Conservation (phyloP, 2,797 vertebrate species). For the Sebastes minor region DNA sequence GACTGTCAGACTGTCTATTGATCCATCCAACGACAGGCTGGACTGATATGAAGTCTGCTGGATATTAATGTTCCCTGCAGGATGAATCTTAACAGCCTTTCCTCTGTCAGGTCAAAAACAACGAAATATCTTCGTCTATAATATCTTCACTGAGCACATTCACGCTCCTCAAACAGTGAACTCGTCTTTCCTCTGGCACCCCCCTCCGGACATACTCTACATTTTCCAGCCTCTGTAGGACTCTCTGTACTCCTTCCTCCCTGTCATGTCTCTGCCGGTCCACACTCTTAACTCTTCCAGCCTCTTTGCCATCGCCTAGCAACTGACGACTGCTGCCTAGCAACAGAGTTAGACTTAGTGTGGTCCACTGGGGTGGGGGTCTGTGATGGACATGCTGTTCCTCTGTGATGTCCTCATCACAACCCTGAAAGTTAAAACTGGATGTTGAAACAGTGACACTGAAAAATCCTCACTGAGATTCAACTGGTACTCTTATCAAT, state of each 20-base stretch:
- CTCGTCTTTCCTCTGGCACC: neutral
- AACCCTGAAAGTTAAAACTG: neutral
- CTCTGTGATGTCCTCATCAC: constrained; percentile 12
- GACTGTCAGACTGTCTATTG: neutral
- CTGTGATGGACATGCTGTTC: neutral
- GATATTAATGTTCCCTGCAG: neutral
- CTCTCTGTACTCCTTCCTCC: neutral
- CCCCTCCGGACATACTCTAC: neutral
- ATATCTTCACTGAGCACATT: neutral
- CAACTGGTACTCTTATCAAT: too few relatives aligned
- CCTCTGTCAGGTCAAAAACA: too few relatives aligned
- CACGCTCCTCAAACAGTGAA: neutral
- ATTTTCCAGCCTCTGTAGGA: neutral
- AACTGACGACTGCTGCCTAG: constrained; percentile 74
- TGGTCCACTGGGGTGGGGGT: neutral
- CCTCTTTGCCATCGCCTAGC: constrained; percentile 62
- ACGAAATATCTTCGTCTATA: neutral
- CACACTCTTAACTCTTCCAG: constrained; percentile 41
- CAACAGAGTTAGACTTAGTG: constrained; percentile 61
- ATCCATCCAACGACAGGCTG: neutral
- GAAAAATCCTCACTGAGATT: too few relatives aligned
- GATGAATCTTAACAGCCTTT: neutral
- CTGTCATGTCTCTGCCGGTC: constrained; percentile 30
- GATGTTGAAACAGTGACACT: too few relatives aligned
- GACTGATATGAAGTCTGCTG: neutral